Percentiles rank a stretch among this genome's conserved stretches.
Evolutionary conservation across 1,140 invertebrate species (phyloP).

Genomic region (Diabrotica undecimpunctata): DNA sequence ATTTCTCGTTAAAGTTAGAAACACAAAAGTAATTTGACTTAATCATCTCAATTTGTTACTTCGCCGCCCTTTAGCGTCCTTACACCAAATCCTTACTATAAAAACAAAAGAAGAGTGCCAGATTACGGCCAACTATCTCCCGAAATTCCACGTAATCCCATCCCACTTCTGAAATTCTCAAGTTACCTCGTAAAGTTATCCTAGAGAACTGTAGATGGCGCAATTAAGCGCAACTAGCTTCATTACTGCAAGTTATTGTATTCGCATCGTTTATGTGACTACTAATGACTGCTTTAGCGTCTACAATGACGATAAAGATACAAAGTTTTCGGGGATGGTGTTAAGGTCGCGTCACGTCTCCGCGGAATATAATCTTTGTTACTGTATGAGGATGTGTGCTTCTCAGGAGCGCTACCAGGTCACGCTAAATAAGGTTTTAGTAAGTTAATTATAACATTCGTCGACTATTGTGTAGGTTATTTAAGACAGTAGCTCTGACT

Average conservation of each 20-base stretch:
- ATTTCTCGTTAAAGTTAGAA: neutral
- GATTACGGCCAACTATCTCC: neutral
- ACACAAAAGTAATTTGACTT: neutral
- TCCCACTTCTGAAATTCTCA: constrained; percentile 6
- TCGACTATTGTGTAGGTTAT: too few species aligned
- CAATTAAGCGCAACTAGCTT: constrained; percentile 19
- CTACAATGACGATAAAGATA: constrained; percentile 9
- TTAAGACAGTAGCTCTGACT: too few species aligned
- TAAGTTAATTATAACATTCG: too few species aligned
- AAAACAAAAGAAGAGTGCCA: neutral
- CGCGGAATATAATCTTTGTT: constrained; percentile 5
- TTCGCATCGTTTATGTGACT: constrained; percentile 16
- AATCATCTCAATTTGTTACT: neutral
- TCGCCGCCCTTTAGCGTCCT: neutral
- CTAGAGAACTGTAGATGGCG: constrained; percentile 4
- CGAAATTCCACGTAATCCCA: constrained; percentile 1
- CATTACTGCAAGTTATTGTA: constrained; percentile 17
- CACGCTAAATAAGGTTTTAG: too few species aligned
- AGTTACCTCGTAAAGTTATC: constrained; percentile 8
- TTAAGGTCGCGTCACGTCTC: constrained; percentile 4
- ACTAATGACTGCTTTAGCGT: constrained; percentile 11
- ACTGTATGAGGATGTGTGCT: too few species aligned
- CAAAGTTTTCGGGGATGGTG: constrained; percentile 8
- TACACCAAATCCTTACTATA: neutral
- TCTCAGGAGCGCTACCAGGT: too few species aligned